Conservation (phyloP, 2,113 vertebrate genomes). For the Catagonus wagneri region DNA sequence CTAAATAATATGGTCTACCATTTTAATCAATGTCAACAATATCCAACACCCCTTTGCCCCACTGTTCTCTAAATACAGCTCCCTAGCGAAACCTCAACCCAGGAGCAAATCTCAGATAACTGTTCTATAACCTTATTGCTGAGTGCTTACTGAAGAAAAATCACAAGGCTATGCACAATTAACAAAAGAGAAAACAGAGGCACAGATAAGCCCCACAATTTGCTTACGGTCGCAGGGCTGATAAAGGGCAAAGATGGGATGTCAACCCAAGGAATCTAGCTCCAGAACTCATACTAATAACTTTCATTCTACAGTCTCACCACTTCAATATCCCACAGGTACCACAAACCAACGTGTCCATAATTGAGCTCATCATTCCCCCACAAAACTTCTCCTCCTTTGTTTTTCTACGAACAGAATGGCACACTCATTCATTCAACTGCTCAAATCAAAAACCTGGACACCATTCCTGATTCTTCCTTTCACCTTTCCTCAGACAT, state of each 20-base stretch:
- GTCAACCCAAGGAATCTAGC: neutral
- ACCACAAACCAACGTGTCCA: neutral
- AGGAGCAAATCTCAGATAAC: neutral
- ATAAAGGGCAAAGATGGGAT: neutral
- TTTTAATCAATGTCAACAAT: neutral
- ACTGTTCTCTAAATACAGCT: neutral
- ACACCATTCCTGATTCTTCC: neutral
- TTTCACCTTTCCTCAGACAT: neutral
- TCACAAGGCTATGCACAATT: neutral
- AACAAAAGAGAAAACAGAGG: neutral
- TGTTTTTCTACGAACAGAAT: neutral
- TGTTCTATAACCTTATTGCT: neutral
- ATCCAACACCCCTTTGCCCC: neutral
- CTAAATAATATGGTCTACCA: neutral
- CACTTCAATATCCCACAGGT: neutral
- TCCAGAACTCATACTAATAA: neutral
- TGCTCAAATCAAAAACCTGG: neutral
- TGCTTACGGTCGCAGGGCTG: neutral
- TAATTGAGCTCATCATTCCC: neutral
- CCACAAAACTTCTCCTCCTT: neutral
- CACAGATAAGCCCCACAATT: neutral
- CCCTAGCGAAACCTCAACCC: constrained; percentile 7
- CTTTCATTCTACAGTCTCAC: neutral
- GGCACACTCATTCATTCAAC: neutral
- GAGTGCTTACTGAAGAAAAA: constrained; percentile 13